Base-by-base conservation (phyloP, 2,113 vertebrate genomes). In the Percina caprodes region DNA sequence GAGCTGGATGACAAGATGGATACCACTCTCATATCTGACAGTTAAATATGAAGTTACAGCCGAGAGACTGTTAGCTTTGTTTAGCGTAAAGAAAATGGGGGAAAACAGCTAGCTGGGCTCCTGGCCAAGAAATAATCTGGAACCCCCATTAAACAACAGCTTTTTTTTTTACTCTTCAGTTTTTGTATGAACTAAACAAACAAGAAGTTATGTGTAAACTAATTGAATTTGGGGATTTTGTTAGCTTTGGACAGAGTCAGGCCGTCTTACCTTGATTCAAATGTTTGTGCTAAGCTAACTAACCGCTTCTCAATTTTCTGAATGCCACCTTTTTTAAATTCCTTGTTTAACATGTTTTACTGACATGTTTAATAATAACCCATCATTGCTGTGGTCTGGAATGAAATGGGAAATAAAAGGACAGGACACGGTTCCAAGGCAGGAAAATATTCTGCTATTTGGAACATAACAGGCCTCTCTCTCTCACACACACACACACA, bases 401-500 rank as follows among this genome's bases (percentile, higher is more conserved):
- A 59, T 65, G 48, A 70, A 82, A 70, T 48, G 13, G 55, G 33
- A 3, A 69, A 42, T 62, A n/a, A 73, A 62, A 68, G 67, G 10
- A 46, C 60, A 49, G 30, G 52, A 68, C 61, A 21, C 39, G 19
- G 23, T 18, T 45, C 16, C 42, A 52, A 78, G 30, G n/a, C 51
- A 45, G 65, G 19, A 59, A 66, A 52, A 75, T 71, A 84, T 72
- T 72, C 74, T 70, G 26, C 39, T 68, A 52, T 87, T 74, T 81
- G 56, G 55, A 85, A 52, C 52, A 63, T 51, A 69, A 79, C 52
- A 74, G 77, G 30, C n/a, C 65, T 63, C 60, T 26, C 78, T 39
- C 39, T 62, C 70, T 58, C 46, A 42, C 49, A 56, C 42, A 15
- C 70, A 65, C 61, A 67, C 68, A 51, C 33, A 56, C 78, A 70